A percentile compares a stretch with the other conserved stretches of the same genome.
These are phyloP conservation scores for Phortica okadai DNA, from an alignment of 2,888 invertebrate genomes.

Conservation along the genomic window DNA sequence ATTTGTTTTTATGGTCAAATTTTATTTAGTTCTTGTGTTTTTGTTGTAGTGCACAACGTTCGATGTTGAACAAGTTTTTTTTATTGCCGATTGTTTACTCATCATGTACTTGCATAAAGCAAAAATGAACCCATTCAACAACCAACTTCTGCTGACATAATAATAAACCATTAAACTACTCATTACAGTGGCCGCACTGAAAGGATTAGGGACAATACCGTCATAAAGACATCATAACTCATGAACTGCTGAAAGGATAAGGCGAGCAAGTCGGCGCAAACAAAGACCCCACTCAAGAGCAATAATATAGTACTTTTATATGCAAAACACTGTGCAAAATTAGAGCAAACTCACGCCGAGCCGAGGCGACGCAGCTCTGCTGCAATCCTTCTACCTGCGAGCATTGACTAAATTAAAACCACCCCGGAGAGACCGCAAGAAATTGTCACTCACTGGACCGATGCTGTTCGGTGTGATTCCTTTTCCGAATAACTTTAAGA, in stretches of 20 bases:
- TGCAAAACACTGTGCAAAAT: slow-evolving; percentile 63
- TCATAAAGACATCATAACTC: slow-evolving; percentile 72
- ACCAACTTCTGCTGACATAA: slow-evolving; percentile 43
- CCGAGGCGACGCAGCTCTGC: slow-evolving; percentile 11
- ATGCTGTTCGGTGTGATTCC: not conserved
- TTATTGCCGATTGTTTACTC: slow-evolving; percentile 58
- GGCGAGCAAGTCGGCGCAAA: slow-evolving; percentile 20
- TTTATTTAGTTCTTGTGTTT: slow-evolving; percentile 50
- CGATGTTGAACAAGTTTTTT: slow-evolving; percentile 23
- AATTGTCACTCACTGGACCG: slow-evolving; percentile 58
- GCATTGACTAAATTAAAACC: slow-evolving; percentile 63
- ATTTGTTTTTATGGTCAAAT: slow-evolving; percentile 70
- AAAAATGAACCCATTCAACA: slow-evolving; percentile 21
- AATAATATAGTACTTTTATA: slow-evolving; percentile 71
- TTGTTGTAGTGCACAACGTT: slow-evolving; percentile 31
- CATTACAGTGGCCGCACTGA: slow-evolving; percentile 57
- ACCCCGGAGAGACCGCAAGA: slow-evolving; percentile 63
- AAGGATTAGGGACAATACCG: slow-evolving; percentile 62
- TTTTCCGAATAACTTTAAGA: slow-evolving; percentile 25
- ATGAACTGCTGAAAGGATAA: slow-evolving; percentile 63
- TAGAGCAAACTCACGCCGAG: slow-evolving; percentile 49
- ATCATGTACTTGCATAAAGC: slow-evolving; percentile 54
- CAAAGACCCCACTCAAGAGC: slow-evolving; percentile 45
- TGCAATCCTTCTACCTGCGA: slow-evolving; percentile 17
- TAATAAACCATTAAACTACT: slow-evolving; percentile 66